Percentiles rank a stretch among this genome's conserved stretches.
Evolutionary conservation across 2,888 invertebrate genomes (phyloP).

Genomic region (Boloria euphrosyne): DNA sequence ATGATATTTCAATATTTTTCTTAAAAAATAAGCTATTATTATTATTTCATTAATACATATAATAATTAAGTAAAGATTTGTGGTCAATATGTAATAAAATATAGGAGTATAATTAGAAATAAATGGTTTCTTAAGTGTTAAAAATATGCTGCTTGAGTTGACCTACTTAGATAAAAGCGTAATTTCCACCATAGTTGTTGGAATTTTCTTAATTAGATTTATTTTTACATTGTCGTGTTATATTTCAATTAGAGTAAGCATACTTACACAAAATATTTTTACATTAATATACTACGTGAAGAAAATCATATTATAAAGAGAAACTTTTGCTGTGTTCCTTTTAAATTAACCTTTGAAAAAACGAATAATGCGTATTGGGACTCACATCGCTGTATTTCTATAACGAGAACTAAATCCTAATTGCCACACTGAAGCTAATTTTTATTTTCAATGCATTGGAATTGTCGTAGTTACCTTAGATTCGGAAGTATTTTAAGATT

Average conservation of each 20-base stretch:
- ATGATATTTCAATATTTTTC: not conserved
- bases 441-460: constrained; percentile 38
- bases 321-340: constrained; percentile 52
- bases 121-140: constrained; percentile 14
- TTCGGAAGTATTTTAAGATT: no score
- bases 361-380: constrained; percentile 61
- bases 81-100: not conserved
- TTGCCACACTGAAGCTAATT: constrained; percentile 56
- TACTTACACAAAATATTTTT: no score
- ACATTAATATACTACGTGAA: not conserved
- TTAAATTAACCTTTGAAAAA: constrained; percentile 69
- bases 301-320: constrained; percentile 37
- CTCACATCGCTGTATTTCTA: constrained; percentile 47
- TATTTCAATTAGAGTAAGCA: no score
- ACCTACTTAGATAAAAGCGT: not conserved
- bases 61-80: not conserved
- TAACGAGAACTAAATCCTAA: constrained; percentile 48
- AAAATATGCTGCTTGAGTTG: not conserved
- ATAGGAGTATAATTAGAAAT: constrained; percentile 5
- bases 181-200: no score
- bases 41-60: not conserved
- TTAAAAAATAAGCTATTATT: not conserved
- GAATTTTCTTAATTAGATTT: no score
- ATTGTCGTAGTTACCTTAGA: not conserved
- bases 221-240: no score